Percentiles rank a stretch among this genome's conserved stretches.
These are phyloP conservation scores for Troglohyphantes excavatus DNA, from an alignment of 2,888 invertebrate species.

Conservation along the genomic window DNA sequence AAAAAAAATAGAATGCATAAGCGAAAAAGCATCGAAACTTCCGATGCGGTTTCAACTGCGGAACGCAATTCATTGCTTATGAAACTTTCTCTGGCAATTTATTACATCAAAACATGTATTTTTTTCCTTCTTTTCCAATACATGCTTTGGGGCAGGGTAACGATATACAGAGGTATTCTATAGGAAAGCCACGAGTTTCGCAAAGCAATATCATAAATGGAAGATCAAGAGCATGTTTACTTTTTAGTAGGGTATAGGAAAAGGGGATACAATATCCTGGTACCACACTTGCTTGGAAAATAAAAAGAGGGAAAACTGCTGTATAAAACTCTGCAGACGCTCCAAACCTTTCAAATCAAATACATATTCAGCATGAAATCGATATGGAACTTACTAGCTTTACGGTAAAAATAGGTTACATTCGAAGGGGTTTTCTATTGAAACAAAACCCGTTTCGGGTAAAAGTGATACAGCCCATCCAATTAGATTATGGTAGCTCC, in stretches of 20 bases:
- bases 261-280: neutral
- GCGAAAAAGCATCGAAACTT: neutral
- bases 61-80: conserved; percentile 40
- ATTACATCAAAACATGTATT: neutral
- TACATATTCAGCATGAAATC: conserved; percentile 8
- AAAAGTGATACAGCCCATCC: too few species aligned
- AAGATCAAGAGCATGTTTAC: conserved; percentile 1
- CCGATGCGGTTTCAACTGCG: neutral
- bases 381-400: neutral
- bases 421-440: neutral
- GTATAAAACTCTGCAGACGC: neutral
- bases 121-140: conserved; percentile 39
- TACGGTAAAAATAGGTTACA: neutral
- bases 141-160: conserved; percentile 11
- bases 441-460: too few species aligned
- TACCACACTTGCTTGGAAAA: neutral
- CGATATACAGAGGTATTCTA: conserved; percentile 19
- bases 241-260: neutral
- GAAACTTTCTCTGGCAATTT: neutral
- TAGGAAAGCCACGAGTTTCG: conserved; percentile 14
- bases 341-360: conserved; percentile 11
- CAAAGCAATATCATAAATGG: conserved; percentile 42
- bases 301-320: neutral
- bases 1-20: conserved; percentile 56
- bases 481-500: too few species aligned